phyloP scores from a whole-genome alignment of 2,888 invertebrate genomes.

The Acronicta leporina region DNA sequence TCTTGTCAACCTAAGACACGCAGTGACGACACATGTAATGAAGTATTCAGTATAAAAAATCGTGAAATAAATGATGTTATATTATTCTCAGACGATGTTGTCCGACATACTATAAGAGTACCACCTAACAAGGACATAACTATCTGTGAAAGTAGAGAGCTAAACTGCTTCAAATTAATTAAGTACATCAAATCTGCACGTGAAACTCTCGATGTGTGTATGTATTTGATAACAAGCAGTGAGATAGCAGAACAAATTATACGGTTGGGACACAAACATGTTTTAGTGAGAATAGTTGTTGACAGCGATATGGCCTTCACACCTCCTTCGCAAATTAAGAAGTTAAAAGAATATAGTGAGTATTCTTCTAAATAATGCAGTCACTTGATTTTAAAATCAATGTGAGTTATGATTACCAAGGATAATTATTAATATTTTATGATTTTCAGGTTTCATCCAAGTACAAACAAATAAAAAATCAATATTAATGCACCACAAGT shows the following conservation, averaged over 20 bases:
- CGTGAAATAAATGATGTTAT: constrained; percentile 86
- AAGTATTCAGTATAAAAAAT: constrained; percentile 72
- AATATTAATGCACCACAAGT: constrained; percentile 95
- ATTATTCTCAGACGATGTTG: constrained; percentile 82
- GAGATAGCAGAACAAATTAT: constrained; percentile 85
- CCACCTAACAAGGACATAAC: constrained; percentile 78
- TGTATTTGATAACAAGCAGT: constrained; percentile 85
- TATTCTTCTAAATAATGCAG: constrained; percentile 28
- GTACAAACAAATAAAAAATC: constrained; percentile 84
- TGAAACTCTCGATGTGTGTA: constrained; percentile 85
- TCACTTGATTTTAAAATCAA: too few relatives aligned
- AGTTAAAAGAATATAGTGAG: constrained; percentile 84
- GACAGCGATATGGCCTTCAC: constrained; percentile 86
- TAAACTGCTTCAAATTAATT: constrained; percentile 84
- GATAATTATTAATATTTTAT: constrained; percentile 14
- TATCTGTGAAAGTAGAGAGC: constrained; percentile 81
- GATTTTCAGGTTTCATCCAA: constrained; percentile 80
- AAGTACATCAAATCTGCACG: constrained; percentile 85
- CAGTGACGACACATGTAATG: constrained; percentile 72
- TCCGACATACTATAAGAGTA: constrained; percentile 76
- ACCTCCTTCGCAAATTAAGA: constrained; percentile 84
- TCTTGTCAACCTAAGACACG: constrained; percentile 58
- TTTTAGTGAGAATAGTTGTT: constrained; percentile 83
- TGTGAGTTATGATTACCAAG: too few relatives aligned
- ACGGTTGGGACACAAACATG: constrained; percentile 82